Evolutionary conservation across 2,888 invertebrate species (phyloP).

Genomic region (Nezara viridula): DNA sequence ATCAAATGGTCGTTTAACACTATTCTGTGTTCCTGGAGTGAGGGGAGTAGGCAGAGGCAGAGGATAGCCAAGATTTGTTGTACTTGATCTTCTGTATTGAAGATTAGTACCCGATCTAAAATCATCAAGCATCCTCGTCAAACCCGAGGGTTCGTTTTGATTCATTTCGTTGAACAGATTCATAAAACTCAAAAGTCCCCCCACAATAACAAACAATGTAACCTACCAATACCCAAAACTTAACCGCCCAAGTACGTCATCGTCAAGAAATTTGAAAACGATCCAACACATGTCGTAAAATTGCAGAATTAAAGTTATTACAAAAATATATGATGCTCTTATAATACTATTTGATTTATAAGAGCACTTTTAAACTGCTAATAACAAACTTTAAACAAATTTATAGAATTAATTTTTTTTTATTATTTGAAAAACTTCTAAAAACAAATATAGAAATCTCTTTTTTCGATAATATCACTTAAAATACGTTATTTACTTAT

Average conservation of each 20-base stretch:
- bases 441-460: background rate
- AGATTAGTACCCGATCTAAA: conserved; percentile 67
- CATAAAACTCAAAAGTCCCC: background rate
- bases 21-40: conserved; percentile 52
- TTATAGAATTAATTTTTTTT: background rate
- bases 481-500: background rate
- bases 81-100: conserved; percentile 58
- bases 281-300: background rate
- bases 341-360: background rate
- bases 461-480: background rate
- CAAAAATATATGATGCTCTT: background rate
- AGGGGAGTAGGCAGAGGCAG: conserved; percentile 23
- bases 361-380: background rate
- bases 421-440: background rate
- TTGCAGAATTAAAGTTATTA: background rate
- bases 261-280: conserved; percentile 2
- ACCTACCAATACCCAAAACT: background rate
- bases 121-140: conserved; percentile 69
- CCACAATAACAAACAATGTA: background rate
- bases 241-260: conserved; percentile 13
- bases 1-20: conserved; percentile 62
- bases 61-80: conserved; percentile 57
- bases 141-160: conserved; percentile 68
- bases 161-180: conserved; percentile 28
- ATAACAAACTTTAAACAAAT: background rate